Conservation (phyloP, 2,113 vertebrate species). For the Caracal caracal region DNA sequence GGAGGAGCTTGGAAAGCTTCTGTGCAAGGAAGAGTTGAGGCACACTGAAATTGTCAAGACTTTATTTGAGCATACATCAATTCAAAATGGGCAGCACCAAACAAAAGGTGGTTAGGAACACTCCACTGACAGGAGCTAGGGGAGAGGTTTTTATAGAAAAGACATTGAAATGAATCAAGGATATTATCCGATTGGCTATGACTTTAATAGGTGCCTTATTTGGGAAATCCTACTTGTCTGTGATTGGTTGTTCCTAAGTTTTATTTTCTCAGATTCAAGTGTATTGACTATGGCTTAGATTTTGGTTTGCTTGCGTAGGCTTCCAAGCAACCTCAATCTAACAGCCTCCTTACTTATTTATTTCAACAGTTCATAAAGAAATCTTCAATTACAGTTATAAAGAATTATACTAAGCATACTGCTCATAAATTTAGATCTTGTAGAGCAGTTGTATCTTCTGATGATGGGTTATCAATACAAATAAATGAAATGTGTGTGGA, state of each 20-base stretch:
- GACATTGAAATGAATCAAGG: background rate
- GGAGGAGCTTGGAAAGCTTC: background rate
- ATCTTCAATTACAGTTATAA: background rate
- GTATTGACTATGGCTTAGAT: background rate
- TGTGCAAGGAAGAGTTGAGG: background rate
- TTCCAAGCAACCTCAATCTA: background rate
- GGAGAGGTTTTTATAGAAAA: background rate
- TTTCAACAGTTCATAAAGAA: background rate
- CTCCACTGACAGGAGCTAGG: background rate
- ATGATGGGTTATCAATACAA: background rate
- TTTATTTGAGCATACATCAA: background rate
- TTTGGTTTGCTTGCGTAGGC: background rate
- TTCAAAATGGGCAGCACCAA: background rate
- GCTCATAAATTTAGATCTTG: background rate
- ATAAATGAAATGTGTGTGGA: background rate
- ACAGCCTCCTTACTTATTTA: background rate
- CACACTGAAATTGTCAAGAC: background rate
- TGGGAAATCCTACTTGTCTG: background rate
- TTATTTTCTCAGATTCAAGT: background rate
- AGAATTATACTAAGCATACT: background rate
- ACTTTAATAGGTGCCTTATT: background rate
- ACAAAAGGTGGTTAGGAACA: background rate
- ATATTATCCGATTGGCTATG: background rate
- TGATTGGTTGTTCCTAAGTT: background rate
- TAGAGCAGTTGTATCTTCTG: background rate